Percentiles rank a stretch among this genome's conserved stretches.
Conservation (phyloP, 2,113 vertebrate genomes). For the Garra rufa region DNA sequence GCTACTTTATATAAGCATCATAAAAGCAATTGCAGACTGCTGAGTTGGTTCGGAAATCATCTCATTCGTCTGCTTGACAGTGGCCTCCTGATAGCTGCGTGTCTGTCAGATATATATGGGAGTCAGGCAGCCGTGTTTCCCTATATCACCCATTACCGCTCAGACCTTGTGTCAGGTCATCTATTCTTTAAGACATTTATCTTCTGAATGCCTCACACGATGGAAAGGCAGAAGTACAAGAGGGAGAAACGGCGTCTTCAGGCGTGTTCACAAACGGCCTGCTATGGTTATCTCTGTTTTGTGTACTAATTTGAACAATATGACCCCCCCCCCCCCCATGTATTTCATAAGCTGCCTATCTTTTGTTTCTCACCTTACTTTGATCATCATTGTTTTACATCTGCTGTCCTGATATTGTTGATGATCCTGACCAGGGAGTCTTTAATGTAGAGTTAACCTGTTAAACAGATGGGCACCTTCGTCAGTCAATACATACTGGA, state of each 20-base stretch:
- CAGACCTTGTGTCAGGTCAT: slow-evolving; percentile 95
- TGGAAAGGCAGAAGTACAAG: slow-evolving; percentile 10
- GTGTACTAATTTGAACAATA: background rate
- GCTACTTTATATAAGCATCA: background rate
- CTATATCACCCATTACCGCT: slow-evolving; percentile 99
- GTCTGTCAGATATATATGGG: slow-evolving; percentile 93
- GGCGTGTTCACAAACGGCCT: background rate
- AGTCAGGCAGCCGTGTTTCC: slow-evolving; percentile 92
- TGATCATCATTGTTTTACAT: background rate
- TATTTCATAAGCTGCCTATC: background rate
- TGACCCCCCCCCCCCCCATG: background rate
- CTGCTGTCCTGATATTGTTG: slow-evolving; percentile 55
- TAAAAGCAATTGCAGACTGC: background rate
- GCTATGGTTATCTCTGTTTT: background rate
- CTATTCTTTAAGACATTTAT: slow-evolving; percentile 97
- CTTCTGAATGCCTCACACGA: slow-evolving; percentile 81
- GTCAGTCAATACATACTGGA: slow-evolving; percentile 35
- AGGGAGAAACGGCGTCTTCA: background rate
- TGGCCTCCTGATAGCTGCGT: slow-evolving; percentile 49
- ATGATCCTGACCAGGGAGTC: slow-evolving; percentile 41
- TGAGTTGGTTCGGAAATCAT: slow-evolving; percentile 31
- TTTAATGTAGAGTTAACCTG: slow-evolving; percentile 69
- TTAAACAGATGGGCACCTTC: slow-evolving; percentile 76
- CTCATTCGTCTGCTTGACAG: slow-evolving; percentile 44
- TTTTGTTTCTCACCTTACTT: background rate